These are phyloP conservation scores for Caerostris darwini DNA, from an alignment of 1,140 invertebrate species.

Conservation along the genomic window DNA sequence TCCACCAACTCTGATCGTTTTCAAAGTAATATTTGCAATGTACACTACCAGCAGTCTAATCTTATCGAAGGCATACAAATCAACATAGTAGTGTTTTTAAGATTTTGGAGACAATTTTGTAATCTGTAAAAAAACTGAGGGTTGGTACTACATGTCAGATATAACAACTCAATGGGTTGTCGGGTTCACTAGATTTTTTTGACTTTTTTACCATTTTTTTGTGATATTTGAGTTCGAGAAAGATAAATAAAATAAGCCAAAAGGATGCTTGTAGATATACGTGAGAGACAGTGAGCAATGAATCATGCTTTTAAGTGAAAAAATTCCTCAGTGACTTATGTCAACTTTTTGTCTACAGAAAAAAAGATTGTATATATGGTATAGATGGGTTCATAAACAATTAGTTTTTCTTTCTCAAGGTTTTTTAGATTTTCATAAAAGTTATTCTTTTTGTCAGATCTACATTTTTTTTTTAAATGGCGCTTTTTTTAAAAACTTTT, in stretches of 20 bases:
- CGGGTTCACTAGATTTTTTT: not conserved
- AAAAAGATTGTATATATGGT: too few relatives aligned
- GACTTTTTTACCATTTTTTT: not conserved
- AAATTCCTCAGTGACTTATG: not conserved
- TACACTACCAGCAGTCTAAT: too few relatives aligned
- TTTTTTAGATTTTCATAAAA: too few relatives aligned
- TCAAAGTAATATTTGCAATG: too few relatives aligned
- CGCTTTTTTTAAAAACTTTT: too few relatives aligned
- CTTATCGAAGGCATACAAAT: too few relatives aligned
- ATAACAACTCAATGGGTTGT: not conserved
- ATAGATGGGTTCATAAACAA: too few relatives aligned
- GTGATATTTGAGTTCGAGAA: not conserved
- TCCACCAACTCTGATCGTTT: too few relatives aligned
- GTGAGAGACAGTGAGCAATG: not conserved
- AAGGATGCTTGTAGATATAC: not conserved
- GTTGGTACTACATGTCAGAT: not conserved
- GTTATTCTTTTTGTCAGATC: too few relatives aligned
- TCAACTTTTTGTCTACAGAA: too few relatives aligned
- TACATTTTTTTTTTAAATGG: too few relatives aligned
- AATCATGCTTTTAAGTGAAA: not conserved
- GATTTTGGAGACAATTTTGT: not conserved
- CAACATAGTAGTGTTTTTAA: not conserved
- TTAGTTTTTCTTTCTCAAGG: too few relatives aligned
- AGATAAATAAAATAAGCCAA: slow-evolving; percentile 2
- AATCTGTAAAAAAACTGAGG: not conserved